Evolutionary conservation across 2,888 invertebrate genomes (phyloP).

Genomic region (Drosophila mimica): DNA sequence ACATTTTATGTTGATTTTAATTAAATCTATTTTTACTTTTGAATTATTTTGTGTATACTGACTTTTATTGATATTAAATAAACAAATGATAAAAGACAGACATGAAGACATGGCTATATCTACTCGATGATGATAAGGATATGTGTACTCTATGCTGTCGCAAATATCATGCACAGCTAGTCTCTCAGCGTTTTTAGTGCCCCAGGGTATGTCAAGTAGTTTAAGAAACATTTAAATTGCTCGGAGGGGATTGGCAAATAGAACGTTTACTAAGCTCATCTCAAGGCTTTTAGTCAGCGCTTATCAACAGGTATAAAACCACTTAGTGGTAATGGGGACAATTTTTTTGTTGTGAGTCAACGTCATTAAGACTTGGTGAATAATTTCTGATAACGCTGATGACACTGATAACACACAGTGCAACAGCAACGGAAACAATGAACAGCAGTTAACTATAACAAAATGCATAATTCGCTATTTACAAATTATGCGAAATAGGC

Average conservation of each 20-base stretch:
- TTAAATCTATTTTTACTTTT: background rate
- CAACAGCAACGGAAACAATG: constrained; percentile 26
- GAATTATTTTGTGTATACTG: background rate
- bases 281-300: constrained; percentile 1
- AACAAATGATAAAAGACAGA: background rate
- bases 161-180: background rate
- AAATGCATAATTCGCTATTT: constrained; percentile 62
- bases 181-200: background rate
- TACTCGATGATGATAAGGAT: no score
- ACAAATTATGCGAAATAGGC: constrained; percentile 41
- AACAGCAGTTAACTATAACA: constrained; percentile 57
- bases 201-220: background rate
- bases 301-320: constrained; percentile 25
- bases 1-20: background rate
- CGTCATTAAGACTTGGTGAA: constrained; percentile 56
- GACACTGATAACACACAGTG: constrained; percentile 57
- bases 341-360: constrained; percentile 38
- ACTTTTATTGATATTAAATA: background rate
- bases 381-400: constrained; percentile 51
- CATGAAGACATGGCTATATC: background rate
- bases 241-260: background rate
- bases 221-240: constrained; percentile 22
- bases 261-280: constrained; percentile 16
- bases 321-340: background rate
- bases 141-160: background rate